A percentile compares a stretch with the other conserved stretches of the same genome.
phyloP scores from a whole-genome alignment of 2,113 vertebrate genomes.

The Orycteropus afer region DNA sequence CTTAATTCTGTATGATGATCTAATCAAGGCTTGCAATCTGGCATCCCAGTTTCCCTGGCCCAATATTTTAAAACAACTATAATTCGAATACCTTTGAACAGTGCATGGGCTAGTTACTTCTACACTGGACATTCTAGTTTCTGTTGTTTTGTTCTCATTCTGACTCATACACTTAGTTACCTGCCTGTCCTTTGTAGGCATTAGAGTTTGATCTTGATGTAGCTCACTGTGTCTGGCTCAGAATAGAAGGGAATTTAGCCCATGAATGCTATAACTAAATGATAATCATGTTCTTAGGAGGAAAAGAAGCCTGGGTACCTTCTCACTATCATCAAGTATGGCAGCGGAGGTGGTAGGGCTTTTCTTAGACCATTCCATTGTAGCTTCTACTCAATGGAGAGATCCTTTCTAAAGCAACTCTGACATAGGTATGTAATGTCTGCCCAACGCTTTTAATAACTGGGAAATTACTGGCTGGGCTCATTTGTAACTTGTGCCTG shows the following conservation, averaged over 20 bases:
- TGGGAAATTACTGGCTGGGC: background rate
- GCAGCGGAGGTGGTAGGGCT: background rate
- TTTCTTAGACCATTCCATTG: background rate
- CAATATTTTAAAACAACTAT: conserved; percentile 35
- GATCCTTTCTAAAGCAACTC: background rate
- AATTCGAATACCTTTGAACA: background rate
- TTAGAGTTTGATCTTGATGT: background rate
- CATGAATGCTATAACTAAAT: background rate
- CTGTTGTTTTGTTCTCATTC: background rate
- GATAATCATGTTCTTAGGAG: background rate
- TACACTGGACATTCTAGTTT: background rate
- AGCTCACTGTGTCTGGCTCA: background rate
- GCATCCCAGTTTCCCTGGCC: background rate
- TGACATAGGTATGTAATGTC: background rate
- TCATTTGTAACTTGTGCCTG: background rate
- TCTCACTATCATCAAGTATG: background rate
- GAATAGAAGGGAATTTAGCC: background rate
- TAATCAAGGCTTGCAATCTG: background rate
- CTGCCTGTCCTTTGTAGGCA: background rate
- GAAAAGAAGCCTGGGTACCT: background rate
- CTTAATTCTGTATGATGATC: background rate
- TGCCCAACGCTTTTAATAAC: background rate
- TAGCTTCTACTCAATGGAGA: background rate
- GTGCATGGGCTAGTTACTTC: background rate
- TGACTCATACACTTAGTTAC: background rate